A percentile compares a stretch with the other conserved stretches of the same genome.
These are phyloP conservation scores for Patella ulyssiponensis DNA, from an alignment of 2,888 invertebrate species.

Conservation along the genomic window DNA sequence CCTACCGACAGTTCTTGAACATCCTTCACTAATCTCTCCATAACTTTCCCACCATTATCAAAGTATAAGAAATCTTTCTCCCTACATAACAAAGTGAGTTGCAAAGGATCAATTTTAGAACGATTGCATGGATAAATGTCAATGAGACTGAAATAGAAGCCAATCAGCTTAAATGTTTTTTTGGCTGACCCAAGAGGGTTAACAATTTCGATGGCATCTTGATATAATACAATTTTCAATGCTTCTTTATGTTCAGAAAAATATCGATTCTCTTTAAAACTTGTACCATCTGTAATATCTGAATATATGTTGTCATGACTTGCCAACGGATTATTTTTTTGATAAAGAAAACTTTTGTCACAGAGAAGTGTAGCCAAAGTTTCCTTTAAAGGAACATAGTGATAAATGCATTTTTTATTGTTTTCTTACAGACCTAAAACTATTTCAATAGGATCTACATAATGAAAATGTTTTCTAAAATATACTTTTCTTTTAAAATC, in stretches of 20 bases:
- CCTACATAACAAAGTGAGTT: not conserved
- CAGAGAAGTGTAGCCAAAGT: not conserved
- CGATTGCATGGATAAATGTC: conserved; percentile 1
- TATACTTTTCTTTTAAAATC: too few species aligned
- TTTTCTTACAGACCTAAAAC: not conserved
- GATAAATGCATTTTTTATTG: conserved; percentile 3
- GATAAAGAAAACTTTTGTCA: not conserved
- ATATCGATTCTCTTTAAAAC: not conserved
- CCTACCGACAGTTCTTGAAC: not conserved
- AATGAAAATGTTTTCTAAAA: not conserved
- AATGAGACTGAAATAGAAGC: not conserved
- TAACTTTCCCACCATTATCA: not conserved
- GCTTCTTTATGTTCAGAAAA: not conserved
- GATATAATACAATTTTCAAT: conserved; percentile 1
- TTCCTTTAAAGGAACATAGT: conserved; percentile 3
- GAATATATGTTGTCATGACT: too few species aligned
- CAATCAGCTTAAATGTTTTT: not conserved
- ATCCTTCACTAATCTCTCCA: not conserved
- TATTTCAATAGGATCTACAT: not conserved
- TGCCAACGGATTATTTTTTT: not conserved
- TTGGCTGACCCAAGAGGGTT: conserved; percentile 6
- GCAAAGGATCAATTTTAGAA: conserved; percentile 3
- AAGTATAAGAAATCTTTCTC: not conserved
- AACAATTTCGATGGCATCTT: not conserved
- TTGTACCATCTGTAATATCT: not conserved